Evolutionary conservation across 2,888 invertebrate genomes (phyloP).

Genomic region (Drosophila macrospina): DNA sequence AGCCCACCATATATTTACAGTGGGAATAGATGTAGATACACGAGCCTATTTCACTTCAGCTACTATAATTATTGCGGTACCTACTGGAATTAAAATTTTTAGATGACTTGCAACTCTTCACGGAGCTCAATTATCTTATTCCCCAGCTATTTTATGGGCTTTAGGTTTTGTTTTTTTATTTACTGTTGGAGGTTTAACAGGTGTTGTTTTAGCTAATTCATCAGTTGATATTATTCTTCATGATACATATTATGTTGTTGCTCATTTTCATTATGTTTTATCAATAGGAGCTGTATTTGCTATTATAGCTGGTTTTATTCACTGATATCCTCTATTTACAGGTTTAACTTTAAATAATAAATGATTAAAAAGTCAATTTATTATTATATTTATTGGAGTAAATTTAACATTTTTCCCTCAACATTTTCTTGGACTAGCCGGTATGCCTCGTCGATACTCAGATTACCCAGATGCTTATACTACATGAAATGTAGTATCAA

Average conservation of each 20-base stretch:
- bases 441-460: constrained; percentile 91
- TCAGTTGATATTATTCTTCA: constrained; percentile 92
- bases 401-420: constrained; percentile 93
- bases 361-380: constrained; percentile 90
- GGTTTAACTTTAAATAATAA: constrained; percentile 87
- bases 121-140: constrained; percentile 88
- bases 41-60: constrained; percentile 94
- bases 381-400: constrained; percentile 90
- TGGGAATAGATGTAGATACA: constrained; percentile 93
- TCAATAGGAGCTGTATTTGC: constrained; percentile 93
- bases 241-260: constrained; percentile 94
- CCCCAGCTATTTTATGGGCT: constrained; percentile 88
- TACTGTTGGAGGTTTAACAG: constrained; percentile 90
- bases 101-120: constrained; percentile 90
- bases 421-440: constrained; percentile 90
- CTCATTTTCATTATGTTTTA: constrained; percentile 93
- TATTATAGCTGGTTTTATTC: constrained; percentile 90
- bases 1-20: constrained; percentile 94
- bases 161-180: constrained; percentile 92
- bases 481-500: constrained; percentile 89
- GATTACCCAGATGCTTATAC: constrained; percentile 90
- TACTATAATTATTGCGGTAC: constrained; percentile 94
- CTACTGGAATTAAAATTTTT: constrained; percentile 94
- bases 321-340: constrained; percentile 90
- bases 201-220: constrained; percentile 89